Base-by-base conservation (phyloP, 2,113 vertebrate genomes). In the Apteryx mantelli region DNA sequence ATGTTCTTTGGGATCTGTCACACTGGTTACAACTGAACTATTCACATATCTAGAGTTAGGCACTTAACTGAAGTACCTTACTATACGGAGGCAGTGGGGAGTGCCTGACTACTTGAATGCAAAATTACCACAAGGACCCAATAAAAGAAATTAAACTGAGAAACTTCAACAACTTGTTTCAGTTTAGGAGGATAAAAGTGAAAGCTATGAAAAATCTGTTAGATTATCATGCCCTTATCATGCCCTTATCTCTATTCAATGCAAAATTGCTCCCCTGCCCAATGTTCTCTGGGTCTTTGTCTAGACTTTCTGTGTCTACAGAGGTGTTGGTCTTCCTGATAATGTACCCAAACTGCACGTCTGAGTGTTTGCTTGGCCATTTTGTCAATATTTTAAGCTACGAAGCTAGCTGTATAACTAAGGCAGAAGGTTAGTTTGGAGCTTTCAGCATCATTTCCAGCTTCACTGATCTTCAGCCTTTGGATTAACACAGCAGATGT, bases 31-130 rank as follows among this genome's bases (percentile, higher is more conserved):
- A 52, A n/a, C 55, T 26, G 28, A 38, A 78, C 52, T 63, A 46
- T 3, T 86, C 13, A 5, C 9, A 1, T 21, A 30, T 20, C 32
- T 75, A 52, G 61, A 52, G 13, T 24, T 13, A 13, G 34, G 11
- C 28, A 30, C 19, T 25, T 42, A 22, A 13, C 46, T 64, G 78
- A 22, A 13, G 40, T 12, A 74, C 40, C 10, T 61, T 46, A 20
- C 0, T 5, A n/a, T 32, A 55, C 21, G 7, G 40, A 42, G 64
- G 24, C 20, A 2, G 44, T 38, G 1, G 3, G 25, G 25, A 0
- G 1, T 9, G 9, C 0, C 0, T 61, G 50, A 66, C 38, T 1
- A 3, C 34, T 55, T 65, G 42, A 70, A n/a, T 48, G 82, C 66
- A 66, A 68, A 78, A 50, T 63, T 55, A 46, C 60, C 34, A 46